These are phyloP conservation scores for Brachionus asplanchnoidis DNA, from an alignment of 1,140 invertebrate species.

Conservation along the genomic window DNA sequence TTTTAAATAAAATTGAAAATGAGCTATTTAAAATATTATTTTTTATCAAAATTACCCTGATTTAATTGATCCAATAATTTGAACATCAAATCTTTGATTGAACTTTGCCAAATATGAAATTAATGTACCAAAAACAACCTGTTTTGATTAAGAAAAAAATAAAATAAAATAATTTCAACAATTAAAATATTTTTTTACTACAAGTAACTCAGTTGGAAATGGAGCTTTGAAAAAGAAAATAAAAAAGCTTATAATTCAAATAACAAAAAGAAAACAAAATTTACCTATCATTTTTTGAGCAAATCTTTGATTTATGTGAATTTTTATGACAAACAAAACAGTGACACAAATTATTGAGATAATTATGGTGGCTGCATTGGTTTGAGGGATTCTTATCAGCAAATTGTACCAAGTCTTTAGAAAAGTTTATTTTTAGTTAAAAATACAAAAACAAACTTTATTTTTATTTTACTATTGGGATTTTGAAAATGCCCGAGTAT, in stretches of 20 bases:
- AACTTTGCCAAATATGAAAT: slow-evolving; percentile 21
- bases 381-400: not conserved
- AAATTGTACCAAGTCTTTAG: not conserved
- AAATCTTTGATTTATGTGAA: slow-evolving; percentile 51
- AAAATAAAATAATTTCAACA: too few species aligned
- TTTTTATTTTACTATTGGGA: slow-evolving; percentile 53
- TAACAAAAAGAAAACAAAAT: not conserved
- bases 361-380: slow-evolving; percentile 44
- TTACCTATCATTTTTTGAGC: slow-evolving; percentile 46
- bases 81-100: not conserved
- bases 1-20: not conserved
- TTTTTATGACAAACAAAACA: slow-evolving; percentile 53
- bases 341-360: slow-evolving; percentile 50
- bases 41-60: not conserved
- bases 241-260: too few species aligned
- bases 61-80: slow-evolving; percentile 9
- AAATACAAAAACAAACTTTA: too few species aligned
- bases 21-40: too few species aligned
- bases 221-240: slow-evolving; percentile 43
- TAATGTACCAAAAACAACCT: slow-evolving; percentile 44
- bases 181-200: slow-evolving; percentile 45
- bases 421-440: not conserved
- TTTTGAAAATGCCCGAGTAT: slow-evolving; percentile 55
- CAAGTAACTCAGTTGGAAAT: slow-evolving; percentile 54
- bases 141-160: not conserved